Conservation (phyloP, 1,140 invertebrate species). For the Drosophila rhopaloa region DNA sequence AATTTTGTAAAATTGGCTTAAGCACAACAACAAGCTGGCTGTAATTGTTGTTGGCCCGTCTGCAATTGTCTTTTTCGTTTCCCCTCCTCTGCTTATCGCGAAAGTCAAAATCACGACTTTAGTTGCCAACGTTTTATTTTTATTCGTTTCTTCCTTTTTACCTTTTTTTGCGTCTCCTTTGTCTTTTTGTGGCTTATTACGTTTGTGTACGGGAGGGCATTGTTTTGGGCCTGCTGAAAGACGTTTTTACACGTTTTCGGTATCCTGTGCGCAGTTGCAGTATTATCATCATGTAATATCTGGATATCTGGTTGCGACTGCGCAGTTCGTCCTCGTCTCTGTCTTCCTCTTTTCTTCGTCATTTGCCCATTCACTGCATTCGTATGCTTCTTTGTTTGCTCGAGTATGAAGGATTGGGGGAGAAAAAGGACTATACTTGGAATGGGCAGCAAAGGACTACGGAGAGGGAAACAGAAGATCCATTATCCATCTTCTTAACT, state of each 20-base stretch:
- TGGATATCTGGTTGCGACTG: slow-evolving; percentile 37
- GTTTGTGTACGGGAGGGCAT: slow-evolving; percentile 18
- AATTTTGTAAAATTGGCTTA: slow-evolving; percentile 46
- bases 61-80: slow-evolving; percentile 27
- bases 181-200: slow-evolving; percentile 56
- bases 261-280: slow-evolving; percentile 47
- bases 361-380: slow-evolving; percentile 7
- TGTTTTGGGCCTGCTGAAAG: slow-evolving; percentile 21
- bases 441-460: slow-evolving; percentile 1
- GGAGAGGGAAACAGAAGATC: not conserved
- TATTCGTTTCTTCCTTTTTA: slow-evolving; percentile 19
- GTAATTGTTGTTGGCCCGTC: slow-evolving; percentile 31
- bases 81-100: slow-evolving; percentile 61
- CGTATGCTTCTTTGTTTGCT: slow-evolving; percentile 6
- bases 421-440: not conserved
- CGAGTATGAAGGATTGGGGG: not conserved
- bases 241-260: slow-evolving; percentile 23
- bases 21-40: slow-evolving; percentile 22
- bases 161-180: slow-evolving; percentile 30
- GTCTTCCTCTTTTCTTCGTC: slow-evolving; percentile 1
- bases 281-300: slow-evolving; percentile 55
- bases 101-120: slow-evolving; percentile 79
- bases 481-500: not conserved
- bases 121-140: slow-evolving; percentile 51
- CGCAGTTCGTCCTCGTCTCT: slow-evolving; percentile 33